phyloP scores from a whole-genome alignment of 2,797 vertebrate genomes.

The Botia almorhae region DNA sequence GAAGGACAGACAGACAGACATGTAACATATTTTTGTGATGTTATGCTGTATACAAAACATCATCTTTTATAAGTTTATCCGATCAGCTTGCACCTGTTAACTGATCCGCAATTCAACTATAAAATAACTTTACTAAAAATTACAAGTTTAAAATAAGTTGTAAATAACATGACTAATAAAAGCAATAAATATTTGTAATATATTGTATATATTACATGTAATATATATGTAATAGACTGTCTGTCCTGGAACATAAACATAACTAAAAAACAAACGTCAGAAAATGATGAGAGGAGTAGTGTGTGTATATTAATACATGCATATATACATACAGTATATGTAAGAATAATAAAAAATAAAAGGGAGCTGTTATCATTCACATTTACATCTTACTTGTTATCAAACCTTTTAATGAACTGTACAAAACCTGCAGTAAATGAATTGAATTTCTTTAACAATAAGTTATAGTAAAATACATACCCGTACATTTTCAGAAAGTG shows the following conservation, averaged over 20 bases:
- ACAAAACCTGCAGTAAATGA: neutral
- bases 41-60: neutral
- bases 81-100: constrained; percentile 41
- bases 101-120: neutral
- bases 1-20: neutral
- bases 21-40: neutral
- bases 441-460: too few relatives aligned
- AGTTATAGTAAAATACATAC: neutral
- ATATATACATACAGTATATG: too few relatives aligned
- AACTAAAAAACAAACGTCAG: too few relatives aligned
- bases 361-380: neutral
- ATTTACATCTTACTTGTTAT: neutral
- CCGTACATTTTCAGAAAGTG: constrained; percentile 9
- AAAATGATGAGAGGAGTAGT: too few relatives aligned
- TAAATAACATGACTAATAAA: too few relatives aligned
- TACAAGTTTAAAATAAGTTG: too few relatives aligned
- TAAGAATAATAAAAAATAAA: neutral
- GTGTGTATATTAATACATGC: too few relatives aligned
- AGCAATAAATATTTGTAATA: too few relatives aligned
- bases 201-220: too few relatives aligned
- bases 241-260: too few relatives aligned
- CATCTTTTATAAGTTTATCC: constrained; percentile 30
- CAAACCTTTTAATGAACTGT: neutral
- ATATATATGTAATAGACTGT: too few relatives aligned
- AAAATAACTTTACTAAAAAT: too few relatives aligned